phyloP scores from a whole-genome alignment of 2,797 vertebrate species.

The Ctenosaura bakeri region DNA sequence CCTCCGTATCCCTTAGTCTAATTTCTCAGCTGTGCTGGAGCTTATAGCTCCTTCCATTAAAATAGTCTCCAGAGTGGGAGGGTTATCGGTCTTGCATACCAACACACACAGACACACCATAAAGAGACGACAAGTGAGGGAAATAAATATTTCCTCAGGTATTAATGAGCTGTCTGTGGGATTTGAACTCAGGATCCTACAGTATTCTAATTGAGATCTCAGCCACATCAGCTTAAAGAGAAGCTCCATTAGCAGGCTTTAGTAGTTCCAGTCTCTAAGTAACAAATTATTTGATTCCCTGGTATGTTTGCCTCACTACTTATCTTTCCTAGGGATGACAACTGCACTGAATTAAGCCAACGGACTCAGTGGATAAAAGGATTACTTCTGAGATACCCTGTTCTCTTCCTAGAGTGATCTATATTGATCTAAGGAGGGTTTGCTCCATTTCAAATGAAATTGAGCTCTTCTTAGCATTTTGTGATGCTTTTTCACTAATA shows the following conservation, averaged over 20 bases:
- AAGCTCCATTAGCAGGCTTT: neutral
- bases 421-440: neutral
- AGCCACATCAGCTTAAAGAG: neutral
- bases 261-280: neutral
- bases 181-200: constrained; percentile 17
- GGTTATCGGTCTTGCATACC: neutral
- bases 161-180: constrained; percentile 10
- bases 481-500: neutral
- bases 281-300: neutral
- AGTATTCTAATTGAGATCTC: neutral
- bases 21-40: constrained; percentile 12
- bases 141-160: neutral
- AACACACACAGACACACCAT: neutral
- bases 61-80: constrained; percentile 12
- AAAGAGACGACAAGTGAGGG: neutral
- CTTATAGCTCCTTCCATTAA: neutral
- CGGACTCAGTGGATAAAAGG: neutral
- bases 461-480: neutral
- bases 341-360: neutral
- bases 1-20: neutral
- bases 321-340: neutral
- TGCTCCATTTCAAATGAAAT: constrained; percentile 8
- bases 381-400: neutral
- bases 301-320: constrained; percentile 2
- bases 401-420: neutral